These are phyloP conservation scores for Scaptomyza caliginosa DNA, from an alignment of 2,888 invertebrate species.

Conservation along the genomic window DNA sequence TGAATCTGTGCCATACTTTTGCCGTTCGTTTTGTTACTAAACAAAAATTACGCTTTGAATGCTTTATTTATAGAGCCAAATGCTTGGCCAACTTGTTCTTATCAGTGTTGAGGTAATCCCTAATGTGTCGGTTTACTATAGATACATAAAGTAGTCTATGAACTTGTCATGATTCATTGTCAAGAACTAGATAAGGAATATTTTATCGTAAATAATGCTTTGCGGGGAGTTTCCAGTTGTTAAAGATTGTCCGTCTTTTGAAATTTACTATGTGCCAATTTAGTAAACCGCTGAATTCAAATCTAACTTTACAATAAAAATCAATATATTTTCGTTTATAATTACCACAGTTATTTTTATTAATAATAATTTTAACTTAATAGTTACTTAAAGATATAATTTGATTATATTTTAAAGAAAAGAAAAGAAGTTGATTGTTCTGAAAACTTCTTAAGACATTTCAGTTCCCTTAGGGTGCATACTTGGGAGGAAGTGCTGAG, in stretches of 20 bases:
- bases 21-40: slow-evolving; percentile 6
- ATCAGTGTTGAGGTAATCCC: slow-evolving; percentile 9
- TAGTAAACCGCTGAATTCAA: no score
- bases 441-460: not conserved
- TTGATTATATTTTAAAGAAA: slow-evolving; percentile 6
- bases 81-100: not conserved
- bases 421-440: not conserved
- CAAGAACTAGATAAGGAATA: not conserved
- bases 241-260: no score
- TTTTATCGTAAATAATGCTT: not conserved
- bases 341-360: not conserved
- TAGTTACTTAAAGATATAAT: not conserved
- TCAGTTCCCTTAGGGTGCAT: slow-evolving; percentile 23
- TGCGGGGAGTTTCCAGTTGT: not conserved
- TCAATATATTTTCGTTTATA: no score
- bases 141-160: not conserved
- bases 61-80: slow-evolving; percentile 5
- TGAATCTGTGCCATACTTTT: slow-evolving; percentile 12
- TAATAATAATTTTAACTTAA: not conserved
- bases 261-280: no score
- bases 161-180: slow-evolving; percentile 11
- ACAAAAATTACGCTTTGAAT: not conserved
- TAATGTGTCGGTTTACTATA: not conserved
- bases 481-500: slow-evolving; percentile 49
- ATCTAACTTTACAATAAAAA: no score